A percentile compares a stretch with the other conserved stretches of the same genome.
phyloP scores from a whole-genome alignment of 2,888 invertebrate species.

The Scelioninae gen. 1 region DNA sequence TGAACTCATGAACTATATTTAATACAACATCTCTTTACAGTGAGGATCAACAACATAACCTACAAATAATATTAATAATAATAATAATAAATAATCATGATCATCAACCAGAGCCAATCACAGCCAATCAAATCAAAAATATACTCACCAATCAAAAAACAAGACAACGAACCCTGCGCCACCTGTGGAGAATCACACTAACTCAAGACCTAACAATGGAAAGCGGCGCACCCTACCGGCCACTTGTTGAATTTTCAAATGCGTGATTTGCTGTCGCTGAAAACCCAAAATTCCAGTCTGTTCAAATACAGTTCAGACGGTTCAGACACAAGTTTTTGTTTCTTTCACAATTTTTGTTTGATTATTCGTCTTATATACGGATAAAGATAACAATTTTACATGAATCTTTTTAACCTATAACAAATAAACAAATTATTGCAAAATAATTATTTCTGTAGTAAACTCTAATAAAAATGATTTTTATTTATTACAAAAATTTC shows the following conservation, averaged over 20 bases:
- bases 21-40: conserved; percentile 14
- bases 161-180: conserved; percentile 24
- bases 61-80: conserved; percentile 10
- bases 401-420: too few species aligned
- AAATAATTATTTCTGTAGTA: too few species aligned
- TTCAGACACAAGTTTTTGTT: conserved; percentile 23
- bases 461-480: too few species aligned
- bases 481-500: too few species aligned
- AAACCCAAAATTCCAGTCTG: neutral
- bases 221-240: conserved; percentile 51
- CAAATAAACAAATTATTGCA: too few species aligned
- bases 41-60: conserved; percentile 42
- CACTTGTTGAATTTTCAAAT: conserved; percentile 64
- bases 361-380: neutral
- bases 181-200: conserved; percentile 49
- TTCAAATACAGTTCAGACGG: conserved; percentile 32
- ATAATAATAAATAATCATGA: conserved; percentile 20
- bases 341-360: neutral
- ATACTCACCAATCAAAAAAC: conserved; percentile 26
- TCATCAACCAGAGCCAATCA: conserved; percentile 32
- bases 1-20: too few species aligned
- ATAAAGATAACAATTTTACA: too few species aligned
- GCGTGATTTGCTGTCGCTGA: conserved; percentile 45
- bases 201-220: conserved; percentile 28
- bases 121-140: conserved; percentile 17